phyloP scores from a whole-genome alignment of 2,888 invertebrate species.

The Pseudoips prasinana region DNA sequence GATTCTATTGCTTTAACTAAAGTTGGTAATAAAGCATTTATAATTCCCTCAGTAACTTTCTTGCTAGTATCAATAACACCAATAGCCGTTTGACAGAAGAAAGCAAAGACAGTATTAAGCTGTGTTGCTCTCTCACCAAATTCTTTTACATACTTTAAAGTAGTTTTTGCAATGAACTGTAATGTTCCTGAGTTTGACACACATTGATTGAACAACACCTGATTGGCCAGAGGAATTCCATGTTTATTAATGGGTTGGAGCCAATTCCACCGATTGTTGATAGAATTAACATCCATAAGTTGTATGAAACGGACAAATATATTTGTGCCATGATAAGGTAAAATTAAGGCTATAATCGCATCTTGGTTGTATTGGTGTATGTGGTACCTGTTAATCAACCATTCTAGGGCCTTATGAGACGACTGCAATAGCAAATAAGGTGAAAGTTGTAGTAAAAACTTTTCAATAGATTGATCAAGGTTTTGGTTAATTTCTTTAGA shows the following conservation, averaged over 20 bases:
- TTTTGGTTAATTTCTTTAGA: slow-evolving; percentile 87
- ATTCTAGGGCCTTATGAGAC: slow-evolving; percentile 95
- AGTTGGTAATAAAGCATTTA: slow-evolving; percentile 86
- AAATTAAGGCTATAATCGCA: slow-evolving; percentile 88
- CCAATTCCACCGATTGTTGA: slow-evolving; percentile 88
- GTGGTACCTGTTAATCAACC: slow-evolving; percentile 94
- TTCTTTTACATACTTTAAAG: slow-evolving; percentile 76
- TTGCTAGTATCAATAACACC: slow-evolving; percentile 84
- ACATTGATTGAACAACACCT: slow-evolving; percentile 87
- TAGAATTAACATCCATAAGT: slow-evolving; percentile 84
- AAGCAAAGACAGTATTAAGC: slow-evolving; percentile 88
- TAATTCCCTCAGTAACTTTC: slow-evolving; percentile 82
- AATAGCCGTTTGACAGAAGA: slow-evolving; percentile 89
- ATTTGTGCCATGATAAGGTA: slow-evolving; percentile 97
- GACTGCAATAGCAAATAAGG: slow-evolving; percentile 94
- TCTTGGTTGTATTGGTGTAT: slow-evolving; percentile 94
- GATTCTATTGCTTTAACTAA: slow-evolving; percentile 88
- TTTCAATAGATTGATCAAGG: slow-evolving; percentile 87
- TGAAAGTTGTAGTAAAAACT: slow-evolving; percentile 90
- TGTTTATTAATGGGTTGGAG: slow-evolving; percentile 87
- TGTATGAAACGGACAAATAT: slow-evolving; percentile 93
- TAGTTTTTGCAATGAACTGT: slow-evolving; percentile 53
- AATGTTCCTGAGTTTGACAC: slow-evolving; percentile 70
- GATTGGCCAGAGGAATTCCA: slow-evolving; percentile 88
- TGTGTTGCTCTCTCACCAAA: slow-evolving; percentile 81